phyloP scores from a whole-genome alignment of 2,113 vertebrate genomes.

The Malurus alboscapulatus region DNA sequence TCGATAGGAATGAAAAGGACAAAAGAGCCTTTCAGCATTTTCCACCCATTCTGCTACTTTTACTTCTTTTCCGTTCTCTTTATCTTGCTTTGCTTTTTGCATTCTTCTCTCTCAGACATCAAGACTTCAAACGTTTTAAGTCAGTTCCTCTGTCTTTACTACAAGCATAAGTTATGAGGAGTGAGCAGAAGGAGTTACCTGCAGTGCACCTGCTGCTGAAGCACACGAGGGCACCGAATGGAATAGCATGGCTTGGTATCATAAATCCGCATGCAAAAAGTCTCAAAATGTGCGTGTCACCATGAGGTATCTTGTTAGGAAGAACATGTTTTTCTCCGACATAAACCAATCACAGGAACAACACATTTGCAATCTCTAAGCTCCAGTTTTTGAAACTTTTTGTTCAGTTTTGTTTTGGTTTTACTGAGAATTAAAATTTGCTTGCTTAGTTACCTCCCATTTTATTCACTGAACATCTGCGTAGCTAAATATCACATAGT shows the following conservation, averaged over 20 bases:
- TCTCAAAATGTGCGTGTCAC: background rate
- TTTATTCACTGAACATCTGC: background rate
- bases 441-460: background rate
- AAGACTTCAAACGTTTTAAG: background rate
- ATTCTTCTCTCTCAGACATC: background rate
- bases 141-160: background rate
- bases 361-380: background rate
- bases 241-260: fast-evolving
- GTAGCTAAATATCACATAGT: background rate
- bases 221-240: background rate
- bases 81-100: background rate
- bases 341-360: background rate
- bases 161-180: background rate
- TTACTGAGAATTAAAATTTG: background rate
- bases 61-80: background rate
- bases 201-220: background rate
- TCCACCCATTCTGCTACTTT: background rate
- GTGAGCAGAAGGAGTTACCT: background rate
- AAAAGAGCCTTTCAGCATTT: background rate
- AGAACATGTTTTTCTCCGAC: background rate
- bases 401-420: background rate
- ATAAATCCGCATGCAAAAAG: background rate
- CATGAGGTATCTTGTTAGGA: background rate
- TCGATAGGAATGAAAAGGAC: background rate
- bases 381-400: background rate